These are phyloP conservation scores for Tapirus indicus DNA, from an alignment of 2,797 vertebrate species.

Conservation along the genomic window DNA sequence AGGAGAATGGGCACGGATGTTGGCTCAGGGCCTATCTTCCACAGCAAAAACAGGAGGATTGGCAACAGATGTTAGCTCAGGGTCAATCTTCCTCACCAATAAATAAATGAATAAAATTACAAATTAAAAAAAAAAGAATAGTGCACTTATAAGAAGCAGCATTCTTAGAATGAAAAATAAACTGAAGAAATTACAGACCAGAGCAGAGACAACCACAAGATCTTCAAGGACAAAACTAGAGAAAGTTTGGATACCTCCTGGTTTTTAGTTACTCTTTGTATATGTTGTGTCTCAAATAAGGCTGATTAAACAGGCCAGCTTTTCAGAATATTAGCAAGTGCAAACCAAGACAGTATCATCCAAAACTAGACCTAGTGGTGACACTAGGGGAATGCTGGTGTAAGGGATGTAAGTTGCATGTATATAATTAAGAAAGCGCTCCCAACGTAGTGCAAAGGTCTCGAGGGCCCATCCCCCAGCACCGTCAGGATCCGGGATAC, in stretches of 20 bases:
- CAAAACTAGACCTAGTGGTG: constrained; percentile 4
- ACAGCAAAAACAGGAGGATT: no score
- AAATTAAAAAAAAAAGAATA: neutral
- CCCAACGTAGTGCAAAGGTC: fast-evolving
- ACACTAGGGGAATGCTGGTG: neutral
- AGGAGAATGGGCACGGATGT: no score
- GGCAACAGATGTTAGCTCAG: no score
- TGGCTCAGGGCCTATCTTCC: no score
- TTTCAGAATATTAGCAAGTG: constrained; percentile 12
- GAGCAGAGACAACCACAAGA: neutral
- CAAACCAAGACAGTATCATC: neutral
- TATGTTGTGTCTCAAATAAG: neutral
- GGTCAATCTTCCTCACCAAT: no score
- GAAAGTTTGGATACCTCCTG: neutral
- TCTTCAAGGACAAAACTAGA: neutral
- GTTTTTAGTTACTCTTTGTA: neutral
- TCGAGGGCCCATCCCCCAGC: fast-evolving
- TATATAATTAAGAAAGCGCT: neutral
- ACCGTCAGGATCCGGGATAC: neutral
- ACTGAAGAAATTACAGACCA: neutral
- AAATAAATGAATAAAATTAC: no score
- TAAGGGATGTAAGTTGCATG: neutral
- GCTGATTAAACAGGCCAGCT: neutral
- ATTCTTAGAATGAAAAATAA: constrained; percentile 27
- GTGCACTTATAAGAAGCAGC: neutral